Base-by-base conservation (phyloP, 1,140 invertebrate genomes). In the Drosophila sturtevanti region DNA sequence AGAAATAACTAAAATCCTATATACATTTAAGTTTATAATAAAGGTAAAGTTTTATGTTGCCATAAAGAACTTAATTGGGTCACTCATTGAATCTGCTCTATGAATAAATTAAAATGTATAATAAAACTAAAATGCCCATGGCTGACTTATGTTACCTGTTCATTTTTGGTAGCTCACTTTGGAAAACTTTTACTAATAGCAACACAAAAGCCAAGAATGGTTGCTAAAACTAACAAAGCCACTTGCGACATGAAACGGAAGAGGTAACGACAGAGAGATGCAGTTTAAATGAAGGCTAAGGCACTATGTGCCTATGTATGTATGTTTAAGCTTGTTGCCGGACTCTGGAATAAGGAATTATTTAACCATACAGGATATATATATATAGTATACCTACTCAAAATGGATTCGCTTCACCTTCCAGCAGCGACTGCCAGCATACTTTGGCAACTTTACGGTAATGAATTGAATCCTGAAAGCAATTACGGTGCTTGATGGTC, bases 401-500 rank as follows among this genome's bases (percentile, higher is more conserved):
- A 60, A 60, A 60, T 41, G 58, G 58, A 41, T 37, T 60, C 58
- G 37, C 35, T 22, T 60, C 35, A 60, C 37, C 58, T 59, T 59
- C 12, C 18, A 18, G 35, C 31, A 35, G 56, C 56, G 14, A 16
- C 56, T 60, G 58, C 37, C 58, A 14, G 58, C 58, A 60, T 35
- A 60, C 58, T 41, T 41, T 60, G 37, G 18, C 14, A 60, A 60
- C 34, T 60, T 60, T 60, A 37, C 34, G 58, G 58, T 60, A 60
- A 60, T 60, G 58, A 60, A 60, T 60, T 60, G 58, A 60, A 41
- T 60, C 35, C 58, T 60, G 58, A 60, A 60, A 60, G 58, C 58
- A 60, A 60, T 60, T 60, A 60, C 35, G 58, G 7, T 34, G 31
- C 58, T 60, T 34, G 58, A 18, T 35, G 21, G 54, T 56, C 35